Conservation (phyloP, 2,888 invertebrate genomes). For the Myopa testacea region DNA sequence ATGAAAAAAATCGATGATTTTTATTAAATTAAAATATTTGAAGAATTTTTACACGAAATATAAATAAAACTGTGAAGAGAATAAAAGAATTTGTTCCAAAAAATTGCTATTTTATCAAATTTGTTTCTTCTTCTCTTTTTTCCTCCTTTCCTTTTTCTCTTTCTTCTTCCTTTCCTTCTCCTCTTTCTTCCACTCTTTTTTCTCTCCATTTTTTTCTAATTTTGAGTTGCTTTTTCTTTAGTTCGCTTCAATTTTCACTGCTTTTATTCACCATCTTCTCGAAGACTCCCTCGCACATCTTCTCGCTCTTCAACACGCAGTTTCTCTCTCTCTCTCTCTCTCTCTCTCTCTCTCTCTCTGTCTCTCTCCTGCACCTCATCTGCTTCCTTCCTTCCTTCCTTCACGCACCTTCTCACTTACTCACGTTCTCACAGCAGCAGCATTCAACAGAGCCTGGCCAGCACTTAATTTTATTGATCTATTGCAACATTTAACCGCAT, state of each 20-base stretch:
- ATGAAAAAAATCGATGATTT: too few species aligned
- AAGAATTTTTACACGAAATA: too few species aligned
- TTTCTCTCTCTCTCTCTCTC: too few species aligned
- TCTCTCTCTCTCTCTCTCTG: too few species aligned
- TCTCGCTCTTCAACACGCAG: too few species aligned
- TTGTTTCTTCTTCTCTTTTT: neutral
- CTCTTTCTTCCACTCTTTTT: neutral
- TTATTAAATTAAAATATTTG: too few species aligned
- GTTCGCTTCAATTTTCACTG: neutral
- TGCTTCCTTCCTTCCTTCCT: too few species aligned
- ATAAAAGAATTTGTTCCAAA: neutral
- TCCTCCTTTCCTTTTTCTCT: neutral
- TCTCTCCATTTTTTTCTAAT: neutral
- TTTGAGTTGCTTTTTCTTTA: neutral
- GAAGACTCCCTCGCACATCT: neutral
- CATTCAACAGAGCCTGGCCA: neutral
- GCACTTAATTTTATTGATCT: constrained; percentile 15
- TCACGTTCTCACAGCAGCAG: too few species aligned
- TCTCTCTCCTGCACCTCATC: too few species aligned
- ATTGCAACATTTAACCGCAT: constrained; percentile 30
- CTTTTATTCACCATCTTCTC: neutral
- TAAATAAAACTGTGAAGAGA: neutral
- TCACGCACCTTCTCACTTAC: too few species aligned
- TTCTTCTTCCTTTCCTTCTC: neutral
- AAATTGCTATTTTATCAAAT: neutral